Base-by-base conservation (phyloP, 2,888 invertebrate genomes). In the Cantharis nigra region DNA sequence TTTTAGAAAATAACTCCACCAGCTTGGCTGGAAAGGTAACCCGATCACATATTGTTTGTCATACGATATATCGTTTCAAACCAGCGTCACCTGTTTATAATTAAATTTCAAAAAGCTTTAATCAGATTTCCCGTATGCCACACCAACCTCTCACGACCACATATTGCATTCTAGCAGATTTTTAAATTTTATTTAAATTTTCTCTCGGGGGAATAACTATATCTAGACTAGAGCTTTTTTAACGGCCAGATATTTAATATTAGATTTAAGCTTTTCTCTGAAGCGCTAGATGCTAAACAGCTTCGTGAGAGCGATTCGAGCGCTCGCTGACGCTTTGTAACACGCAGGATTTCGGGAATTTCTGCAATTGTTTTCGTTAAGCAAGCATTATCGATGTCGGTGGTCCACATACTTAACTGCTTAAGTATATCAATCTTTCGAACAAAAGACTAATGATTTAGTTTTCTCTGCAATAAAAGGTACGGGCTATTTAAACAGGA, bases 1-100 rank as follows among this genome's bases (percentile, higher is more conserved):
- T 70, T 70, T 74, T 70, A 30, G 62, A 63, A 64, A 70, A 49
- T 65, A 67, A 71, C 69, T 78, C 49, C 49, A n/a, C 49, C 49
- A 49, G 49, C 49, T 49, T 49, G 49, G 49, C n/a, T n/a, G 3
- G n/a, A 26, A 26, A 49, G 13, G 49, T n/a, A 49, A 49, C n/a
- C 49, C 7, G 49, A 49, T 49, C 49, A 49, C 9, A 49, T 49
- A 49, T 49, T 49, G 49, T 49, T 49, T 49, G 49, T 49, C 49
- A 49, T 49, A 49, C 49, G 49, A 49, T 49, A 49, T 49, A 49
- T 49, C 49, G 49, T 49, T 49, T 49, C 49, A 49, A 49, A 49
- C n/a, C 49, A 13, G 49, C 49, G 49, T 49, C 49, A 49, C 49
- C 49, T 49, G 49, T 49, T 49, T 49, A n/a, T 49, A 49, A 49